Evolutionary conservation across 2,888 invertebrate species (phyloP).

Genomic region (Paralinhomoeus sp.): DNA sequence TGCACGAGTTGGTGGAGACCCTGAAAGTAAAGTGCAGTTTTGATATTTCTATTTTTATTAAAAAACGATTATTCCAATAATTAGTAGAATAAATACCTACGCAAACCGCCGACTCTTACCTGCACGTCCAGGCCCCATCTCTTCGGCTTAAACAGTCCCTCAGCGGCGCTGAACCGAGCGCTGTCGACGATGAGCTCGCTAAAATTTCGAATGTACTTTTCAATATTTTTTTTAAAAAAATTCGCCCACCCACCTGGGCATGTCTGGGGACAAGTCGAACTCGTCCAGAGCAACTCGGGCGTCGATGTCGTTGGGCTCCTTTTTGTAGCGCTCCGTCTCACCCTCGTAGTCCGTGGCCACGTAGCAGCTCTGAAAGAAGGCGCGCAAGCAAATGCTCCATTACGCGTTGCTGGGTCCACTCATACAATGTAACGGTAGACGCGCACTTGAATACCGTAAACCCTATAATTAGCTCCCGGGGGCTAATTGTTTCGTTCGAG

Average conservation of each 20-base stretch:
- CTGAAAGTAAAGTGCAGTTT: too few species aligned
- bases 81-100: too few species aligned
- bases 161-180: constrained; percentile 30
- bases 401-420: too few species aligned
- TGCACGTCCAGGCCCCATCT: constrained; percentile 37
- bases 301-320: constrained; percentile 19
- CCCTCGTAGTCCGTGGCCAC: constrained; percentile 30
- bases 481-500: too few species aligned
- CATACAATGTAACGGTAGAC: too few species aligned
- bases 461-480: too few species aligned
- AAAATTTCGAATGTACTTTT: constrained; percentile 1
- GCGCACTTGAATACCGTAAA: too few species aligned
- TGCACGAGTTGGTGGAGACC: constrained; percentile 35
- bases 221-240: neutral
- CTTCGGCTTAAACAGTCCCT: constrained; percentile 36
- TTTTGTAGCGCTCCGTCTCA: constrained; percentile 26
- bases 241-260: constrained; percentile 4
- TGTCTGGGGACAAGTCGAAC: constrained; percentile 15
- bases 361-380: constrained; percentile 27
- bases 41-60: too few species aligned
- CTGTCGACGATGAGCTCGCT: constrained; percentile 27
- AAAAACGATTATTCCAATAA: too few species aligned
- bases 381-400: too few species aligned
- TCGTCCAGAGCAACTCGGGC: constrained; percentile 11
- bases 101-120: too few species aligned